A percentile compares a stretch with the other conserved stretches of the same genome.
Evolutionary conservation across 2,113 vertebrate genomes (phyloP).

Genomic region (Parus major): DNA sequence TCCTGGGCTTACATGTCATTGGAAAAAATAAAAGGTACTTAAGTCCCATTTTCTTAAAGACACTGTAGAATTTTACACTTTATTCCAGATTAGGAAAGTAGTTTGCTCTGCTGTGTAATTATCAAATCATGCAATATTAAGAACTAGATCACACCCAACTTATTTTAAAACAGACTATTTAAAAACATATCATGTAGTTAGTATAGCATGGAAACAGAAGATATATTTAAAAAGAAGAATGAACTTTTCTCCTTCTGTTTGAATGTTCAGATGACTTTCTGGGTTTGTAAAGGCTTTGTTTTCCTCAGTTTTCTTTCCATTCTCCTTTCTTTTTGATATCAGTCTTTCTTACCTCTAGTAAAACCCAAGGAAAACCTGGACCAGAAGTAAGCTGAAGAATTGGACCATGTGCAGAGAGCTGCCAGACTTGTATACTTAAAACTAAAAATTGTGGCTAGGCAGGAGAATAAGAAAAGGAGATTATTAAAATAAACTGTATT

Average conservation of each 20-base stretch:
- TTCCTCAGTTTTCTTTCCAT: not conserved
- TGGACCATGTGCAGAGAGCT: not conserved
- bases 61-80: not conserved
- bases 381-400: not conserved
- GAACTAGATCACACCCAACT: not conserved
- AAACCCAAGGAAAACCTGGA: not conserved
- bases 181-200: not conserved
- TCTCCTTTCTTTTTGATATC: not conserved
- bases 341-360: not conserved
- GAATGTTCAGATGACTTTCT: not conserved
- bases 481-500: not conserved
- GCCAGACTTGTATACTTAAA: not conserved
- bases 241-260: not conserved
- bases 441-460: not conserved
- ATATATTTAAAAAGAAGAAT: not conserved
- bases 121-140: not conserved
- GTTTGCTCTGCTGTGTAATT: not conserved
- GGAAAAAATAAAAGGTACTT: not conserved
- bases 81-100: not conserved
- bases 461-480: not conserved
- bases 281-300: not conserved
- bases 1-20: not conserved
- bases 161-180: not conserved
- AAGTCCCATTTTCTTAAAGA: not conserved
- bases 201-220: not conserved